Evolutionary conservation across 2,113 vertebrate genomes (phyloP), one percentile per base, ranked within the genome.

Genomic region (Corythornis cristatus): DNA sequence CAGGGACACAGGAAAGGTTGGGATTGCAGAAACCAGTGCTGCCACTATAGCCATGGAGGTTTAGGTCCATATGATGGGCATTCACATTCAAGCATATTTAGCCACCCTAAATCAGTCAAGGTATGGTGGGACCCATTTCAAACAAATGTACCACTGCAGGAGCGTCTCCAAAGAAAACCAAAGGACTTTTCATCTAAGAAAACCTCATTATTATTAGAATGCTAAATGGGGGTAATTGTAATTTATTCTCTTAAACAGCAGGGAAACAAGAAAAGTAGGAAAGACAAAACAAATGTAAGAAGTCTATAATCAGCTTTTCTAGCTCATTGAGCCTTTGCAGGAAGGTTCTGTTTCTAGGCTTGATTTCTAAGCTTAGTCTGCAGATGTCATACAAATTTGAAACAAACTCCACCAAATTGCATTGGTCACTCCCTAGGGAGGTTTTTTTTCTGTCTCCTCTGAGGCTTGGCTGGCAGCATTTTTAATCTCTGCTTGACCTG

Each of bases 331-430:
- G 23, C 18, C 35, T 4, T 65, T 60, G 18, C 8, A 72, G 29
- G 42, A 51, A 72, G 18, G 12, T 10, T 8, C n/a, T 25, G 2
- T 62, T 56, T 77, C 43, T 43, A 62, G 31, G 18, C 8, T 77
- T 57, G 15, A 29, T 81, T 88, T 82, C 70, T 67, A 42, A 25
- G 11, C 5, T 57, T 62, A 53, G 33, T 21, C 16, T 0, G 0
- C n/a, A 19, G 64, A 48, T 0, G 0, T 43, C 15, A n/a, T 76
- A n/a, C 7, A 0, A 1, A 48, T 54, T 58, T 73, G 22, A 37
- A 83, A 16, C 29, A 43, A 68, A 73, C 12, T 56, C 33, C 58
- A 60, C 3, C 3, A 60, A 88, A 88, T 40, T 14, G 19, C 29
- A 26, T 6, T 77, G 17, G 10, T 45, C 6, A 21, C 22, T 86